These are phyloP conservation scores for Hymenopus coronatus DNA, from an alignment of 2,888 invertebrate species.

Conservation along the genomic window DNA sequence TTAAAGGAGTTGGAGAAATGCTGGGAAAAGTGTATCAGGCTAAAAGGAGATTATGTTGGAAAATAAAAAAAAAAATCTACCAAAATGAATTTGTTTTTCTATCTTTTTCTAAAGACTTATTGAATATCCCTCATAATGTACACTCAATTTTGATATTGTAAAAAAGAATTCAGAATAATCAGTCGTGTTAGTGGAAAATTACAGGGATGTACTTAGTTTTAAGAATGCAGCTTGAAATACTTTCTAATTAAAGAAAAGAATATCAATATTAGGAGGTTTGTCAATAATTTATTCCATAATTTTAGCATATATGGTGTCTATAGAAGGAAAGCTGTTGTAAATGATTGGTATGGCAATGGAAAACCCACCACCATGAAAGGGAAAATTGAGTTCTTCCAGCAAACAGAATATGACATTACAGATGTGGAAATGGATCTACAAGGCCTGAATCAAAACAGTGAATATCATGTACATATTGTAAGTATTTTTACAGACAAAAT, in stretches of 20 bases:
- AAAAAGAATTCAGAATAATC: too few relatives aligned
- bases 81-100: too few relatives aligned
- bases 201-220: too few relatives aligned
- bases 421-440: slow-evolving; percentile 74
- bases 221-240: neutral
- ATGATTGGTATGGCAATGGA: slow-evolving; percentile 86
- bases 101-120: too few relatives aligned
- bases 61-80: too few relatives aligned
- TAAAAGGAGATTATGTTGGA: too few relatives aligned
- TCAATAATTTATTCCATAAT: neutral
- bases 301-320: slow-evolving; percentile 68
- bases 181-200: too few relatives aligned
- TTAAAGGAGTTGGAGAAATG: too few relatives aligned
- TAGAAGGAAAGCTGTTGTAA: slow-evolving; percentile 78
- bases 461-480: slow-evolving; percentile 82
- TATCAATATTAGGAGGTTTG: neutral
- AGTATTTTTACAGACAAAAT: slow-evolving; percentile 39
- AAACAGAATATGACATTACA: slow-evolving; percentile 80
- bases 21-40: too few relatives aligned
- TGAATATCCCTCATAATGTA: too few relatives aligned
- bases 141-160: too few relatives aligned
- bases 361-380: slow-evolving; percentile 63
- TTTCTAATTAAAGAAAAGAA: neutral
- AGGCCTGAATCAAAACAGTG: slow-evolving; percentile 64
- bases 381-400: slow-evolving; percentile 78